These are phyloP conservation scores for Pogonophryne albipinna DNA, from an alignment of 2,797 vertebrate genomes.

Conservation along the genomic window DNA sequence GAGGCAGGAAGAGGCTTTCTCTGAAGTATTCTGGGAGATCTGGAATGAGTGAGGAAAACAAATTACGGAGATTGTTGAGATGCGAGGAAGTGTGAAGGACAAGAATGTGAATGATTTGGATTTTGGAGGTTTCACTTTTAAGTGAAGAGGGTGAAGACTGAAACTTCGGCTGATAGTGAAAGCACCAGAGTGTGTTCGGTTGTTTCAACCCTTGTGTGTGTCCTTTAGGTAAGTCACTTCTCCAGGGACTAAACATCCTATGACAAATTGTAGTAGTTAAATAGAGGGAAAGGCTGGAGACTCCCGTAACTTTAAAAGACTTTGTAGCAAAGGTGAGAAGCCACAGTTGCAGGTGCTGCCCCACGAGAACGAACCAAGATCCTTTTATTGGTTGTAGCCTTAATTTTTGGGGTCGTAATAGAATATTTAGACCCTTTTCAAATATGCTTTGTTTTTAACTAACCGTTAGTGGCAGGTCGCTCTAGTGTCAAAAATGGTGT, in stretches of 20 bases:
- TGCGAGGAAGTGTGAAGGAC: constrained; percentile 28
- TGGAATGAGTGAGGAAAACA: constrained; percentile 15
- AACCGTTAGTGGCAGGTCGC: constrained; percentile 50
- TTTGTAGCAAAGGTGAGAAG: constrained; percentile 58
- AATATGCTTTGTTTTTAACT: constrained; percentile 49
- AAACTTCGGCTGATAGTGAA: constrained; percentile 80
- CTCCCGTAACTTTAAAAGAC: constrained; percentile 43
- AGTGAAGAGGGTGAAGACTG: constrained; percentile 73
- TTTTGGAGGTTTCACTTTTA: constrained; percentile 57
- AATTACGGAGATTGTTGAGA: constrained; percentile 6
- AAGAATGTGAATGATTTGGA: constrained; percentile 52
- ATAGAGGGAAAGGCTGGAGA: constrained; percentile 45
- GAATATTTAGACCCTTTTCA: constrained; percentile 21
- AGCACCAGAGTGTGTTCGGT: constrained; percentile 72
- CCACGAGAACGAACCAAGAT: constrained; percentile 56
- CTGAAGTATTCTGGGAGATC: constrained; percentile 29
- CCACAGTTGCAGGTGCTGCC: constrained; percentile 59
- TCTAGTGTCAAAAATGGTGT: constrained; percentile 64
- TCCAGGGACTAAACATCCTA: constrained; percentile 36
- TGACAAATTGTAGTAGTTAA: constrained; percentile 40
- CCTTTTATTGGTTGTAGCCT: constrained; percentile 73
- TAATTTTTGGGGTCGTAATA: constrained; percentile 69
- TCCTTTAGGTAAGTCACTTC: constrained; percentile 54
- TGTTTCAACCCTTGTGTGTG: constrained; percentile 69
- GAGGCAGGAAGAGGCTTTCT: constrained; percentile 27